Evolutionary conservation across 2,888 invertebrate species (phyloP).

Genomic region (Hypercompe scribonia): DNA sequence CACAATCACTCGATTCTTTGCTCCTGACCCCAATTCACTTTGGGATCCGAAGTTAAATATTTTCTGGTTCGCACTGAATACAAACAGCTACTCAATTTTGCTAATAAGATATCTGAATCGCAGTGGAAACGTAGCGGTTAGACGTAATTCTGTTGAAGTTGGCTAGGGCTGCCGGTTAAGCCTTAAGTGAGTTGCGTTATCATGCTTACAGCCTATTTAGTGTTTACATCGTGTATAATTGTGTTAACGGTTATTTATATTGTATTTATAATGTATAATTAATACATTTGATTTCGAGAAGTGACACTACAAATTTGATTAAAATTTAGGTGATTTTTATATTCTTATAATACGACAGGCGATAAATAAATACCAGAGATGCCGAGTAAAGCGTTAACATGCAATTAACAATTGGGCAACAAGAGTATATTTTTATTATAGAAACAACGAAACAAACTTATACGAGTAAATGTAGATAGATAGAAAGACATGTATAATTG

Average conservation of each 20-base stretch:
- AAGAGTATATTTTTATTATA: background rate
- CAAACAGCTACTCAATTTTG: slow-evolving; percentile 56
- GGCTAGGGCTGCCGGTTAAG: slow-evolving; percentile 21
- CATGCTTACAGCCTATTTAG: background rate
- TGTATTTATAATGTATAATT: background rate
- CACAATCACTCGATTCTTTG: slow-evolving; percentile 58
- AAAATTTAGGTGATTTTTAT: background rate
- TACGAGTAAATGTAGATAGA: too few species aligned
- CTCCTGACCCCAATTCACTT: slow-evolving; percentile 64
- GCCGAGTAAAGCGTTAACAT: background rate
- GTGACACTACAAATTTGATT: background rate
- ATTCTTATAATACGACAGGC: background rate
- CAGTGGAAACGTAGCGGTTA: slow-evolving; percentile 38
- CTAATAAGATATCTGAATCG: slow-evolving; percentile 52
- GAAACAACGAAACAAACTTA: too few species aligned
- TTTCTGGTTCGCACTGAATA: slow-evolving; percentile 52
- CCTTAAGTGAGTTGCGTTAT: background rate
- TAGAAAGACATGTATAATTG: too few species aligned
- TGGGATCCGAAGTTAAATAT: slow-evolving; percentile 58
- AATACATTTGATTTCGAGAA: background rate
- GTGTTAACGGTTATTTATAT: background rate
- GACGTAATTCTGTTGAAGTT: slow-evolving; percentile 35
- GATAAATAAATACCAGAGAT: background rate
- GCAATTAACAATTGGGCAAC: background rate
- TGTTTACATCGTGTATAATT: background rate